Base-by-base conservation (phyloP, 2,113 vertebrate genomes). In the Microtus ochrogaster region DNA sequence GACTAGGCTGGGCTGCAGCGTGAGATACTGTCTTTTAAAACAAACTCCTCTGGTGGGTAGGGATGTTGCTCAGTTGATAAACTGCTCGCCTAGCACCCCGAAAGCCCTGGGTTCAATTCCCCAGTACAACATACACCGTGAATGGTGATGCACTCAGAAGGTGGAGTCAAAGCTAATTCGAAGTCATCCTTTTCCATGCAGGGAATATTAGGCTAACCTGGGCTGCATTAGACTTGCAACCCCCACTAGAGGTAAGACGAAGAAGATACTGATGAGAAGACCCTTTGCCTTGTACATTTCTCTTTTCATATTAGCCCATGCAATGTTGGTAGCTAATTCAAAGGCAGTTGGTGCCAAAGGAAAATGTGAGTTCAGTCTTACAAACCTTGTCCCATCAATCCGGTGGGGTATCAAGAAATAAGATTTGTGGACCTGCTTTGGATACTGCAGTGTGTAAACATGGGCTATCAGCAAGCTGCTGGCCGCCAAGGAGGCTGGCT, bases 331-430 rank as follows among this genome's bases (percentile, higher is more conserved):
- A 26, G 44, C 63, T 79, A 19, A 41, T 87, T 93, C 66, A 44
- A 84, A 96, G 85, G 49, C 16, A 91, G 84, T 74, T n/a, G 22
- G 44, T 89, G 49, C 91, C 68, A 87, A 84, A 91, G 96, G 94
- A 91, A 92, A 93, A 83, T 36, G 26, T 52, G 82, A 91, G 68
- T 58, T 94, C 63, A 90, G 47, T 21, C 92, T 78, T 82, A 74
- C 86, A 83, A 96, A 7, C 78, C 65, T 79, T 58, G 0, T 77
- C 83, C 22, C 81, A 70, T 73, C 55, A 16, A 52, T 22, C 41
- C 39, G 66, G 30, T 21, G 19, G 41, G 55, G n/a, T 82, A 47
- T 85, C 84, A n/a, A 41, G 41, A 39, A 9, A 1, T 68, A 36
- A 79, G 44, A 79, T 74, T 36, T 81, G 30, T 47, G 49, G 81